Conservation (phyloP, 2,797 vertebrate genomes). For the Trachops cirrhosus region DNA sequence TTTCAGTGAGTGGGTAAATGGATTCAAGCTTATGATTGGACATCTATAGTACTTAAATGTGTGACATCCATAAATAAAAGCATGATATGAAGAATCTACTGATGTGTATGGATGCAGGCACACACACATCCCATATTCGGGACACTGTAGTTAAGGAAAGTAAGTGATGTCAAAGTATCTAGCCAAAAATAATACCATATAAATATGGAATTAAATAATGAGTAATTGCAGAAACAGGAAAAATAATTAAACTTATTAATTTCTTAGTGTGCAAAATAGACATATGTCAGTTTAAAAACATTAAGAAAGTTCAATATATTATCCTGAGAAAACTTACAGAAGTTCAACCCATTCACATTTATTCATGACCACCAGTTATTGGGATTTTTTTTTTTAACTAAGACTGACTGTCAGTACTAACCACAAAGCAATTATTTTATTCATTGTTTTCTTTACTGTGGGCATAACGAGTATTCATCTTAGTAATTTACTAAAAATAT, state of each 20-base stretch:
- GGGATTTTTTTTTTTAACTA: not conserved
- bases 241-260: not conserved
- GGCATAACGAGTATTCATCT: not conserved
- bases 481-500: slow-evolving; percentile 38
- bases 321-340: not conserved
- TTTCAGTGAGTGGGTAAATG: not conserved
- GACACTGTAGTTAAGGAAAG: not conserved
- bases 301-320: not conserved
- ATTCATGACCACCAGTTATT: not conserved
- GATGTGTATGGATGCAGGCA: not conserved
- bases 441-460: not conserved
- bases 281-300: not conserved
- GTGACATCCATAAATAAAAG: not conserved
- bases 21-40: not conserved
- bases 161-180: not conserved
- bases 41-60: not conserved
- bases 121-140: not conserved
- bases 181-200: not conserved
- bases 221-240: not conserved
- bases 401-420: not conserved
- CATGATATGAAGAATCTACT: not conserved
- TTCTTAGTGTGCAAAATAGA: slow-evolving; percentile 4
- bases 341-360: not conserved
- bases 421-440: slow-evolving; percentile 3
- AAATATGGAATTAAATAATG: slow-evolving; percentile 25